A percentile compares a stretch with the other conserved stretches of the same genome.
phyloP scores from a whole-genome alignment of 2,797 vertebrate species.

The Parauchenoglanis punctatus region DNA sequence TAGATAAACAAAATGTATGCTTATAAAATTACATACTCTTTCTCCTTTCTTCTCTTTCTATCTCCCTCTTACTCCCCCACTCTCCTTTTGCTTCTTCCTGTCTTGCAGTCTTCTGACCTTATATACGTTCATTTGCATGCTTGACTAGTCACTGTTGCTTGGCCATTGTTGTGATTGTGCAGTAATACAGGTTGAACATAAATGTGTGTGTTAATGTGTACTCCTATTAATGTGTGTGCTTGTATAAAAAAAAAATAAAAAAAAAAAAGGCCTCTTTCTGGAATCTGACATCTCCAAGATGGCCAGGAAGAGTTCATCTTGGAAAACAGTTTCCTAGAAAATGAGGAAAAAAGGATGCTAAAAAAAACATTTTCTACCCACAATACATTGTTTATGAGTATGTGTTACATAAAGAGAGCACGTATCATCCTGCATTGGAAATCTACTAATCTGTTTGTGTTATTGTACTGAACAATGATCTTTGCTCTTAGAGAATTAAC shows the following conservation, averaged over 20 bases:
- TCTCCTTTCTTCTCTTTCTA: neutral
- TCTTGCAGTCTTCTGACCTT: neutral
- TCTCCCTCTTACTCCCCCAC: neutral
- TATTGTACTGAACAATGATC: neutral
- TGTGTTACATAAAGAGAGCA: neutral
- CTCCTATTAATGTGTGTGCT: neutral
- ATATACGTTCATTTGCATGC: neutral
- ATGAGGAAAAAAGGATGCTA: neutral
- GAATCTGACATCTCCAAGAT: neutral
- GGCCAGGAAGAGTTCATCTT: neutral
- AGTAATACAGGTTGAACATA: neutral
- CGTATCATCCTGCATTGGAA: no score
- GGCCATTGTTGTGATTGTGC: neutral
- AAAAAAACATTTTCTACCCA: neutral
- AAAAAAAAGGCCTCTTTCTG: neutral
- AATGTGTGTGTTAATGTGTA: neutral
- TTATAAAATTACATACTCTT: neutral
- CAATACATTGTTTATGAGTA: neutral
- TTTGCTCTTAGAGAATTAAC: neutral
- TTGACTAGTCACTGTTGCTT: neutral
- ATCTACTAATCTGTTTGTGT: neutral
- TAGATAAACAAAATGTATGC: neutral
- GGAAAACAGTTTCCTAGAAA: neutral
- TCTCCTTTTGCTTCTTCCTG: neutral
- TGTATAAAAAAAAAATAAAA: neutral